Conservation (phyloP, 2,888 invertebrate genomes). For the Scrobipalpa costella region DNA sequence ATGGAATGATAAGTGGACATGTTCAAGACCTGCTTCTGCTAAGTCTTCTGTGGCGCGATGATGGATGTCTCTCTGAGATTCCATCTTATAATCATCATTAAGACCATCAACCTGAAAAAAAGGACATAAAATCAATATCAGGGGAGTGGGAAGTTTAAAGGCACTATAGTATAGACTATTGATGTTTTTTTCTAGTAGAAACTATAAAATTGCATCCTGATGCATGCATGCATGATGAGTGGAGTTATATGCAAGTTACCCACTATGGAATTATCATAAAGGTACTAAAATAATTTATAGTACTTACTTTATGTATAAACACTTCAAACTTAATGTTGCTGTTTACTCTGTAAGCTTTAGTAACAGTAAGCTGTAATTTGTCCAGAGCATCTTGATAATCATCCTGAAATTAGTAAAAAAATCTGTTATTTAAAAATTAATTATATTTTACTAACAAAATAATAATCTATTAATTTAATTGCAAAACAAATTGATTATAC, state of each 20-base stretch:
- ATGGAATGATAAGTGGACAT: conserved; percentile 96
- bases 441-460: not conserved
- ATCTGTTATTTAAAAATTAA: not conserved
- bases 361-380: conserved; percentile 95
- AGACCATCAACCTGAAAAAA: conserved; percentile 92
- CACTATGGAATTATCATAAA: no score
- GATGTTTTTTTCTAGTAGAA: no score
- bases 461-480: no score
- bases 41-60: conserved; percentile 97
- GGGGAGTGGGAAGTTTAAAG: no score
- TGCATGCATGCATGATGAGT: no score
- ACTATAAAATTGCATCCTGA: no score
- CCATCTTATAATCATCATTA: conserved; percentile 99
- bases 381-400: conserved; percentile 98
- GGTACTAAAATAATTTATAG: no score
- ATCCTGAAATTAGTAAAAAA: conserved; percentile 82
- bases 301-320: conserved; percentile 95
- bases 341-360: conserved; percentile 97
- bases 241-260: no score
- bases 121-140: not conserved
- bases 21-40: conserved; percentile 91
- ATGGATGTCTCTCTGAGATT: conserved; percentile 98
- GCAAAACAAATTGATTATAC: no score
- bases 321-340: conserved; percentile 98
- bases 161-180: no score